phyloP scores from a whole-genome alignment of 2,888 invertebrate genomes.

The Mythimna lalbum region DNA sequence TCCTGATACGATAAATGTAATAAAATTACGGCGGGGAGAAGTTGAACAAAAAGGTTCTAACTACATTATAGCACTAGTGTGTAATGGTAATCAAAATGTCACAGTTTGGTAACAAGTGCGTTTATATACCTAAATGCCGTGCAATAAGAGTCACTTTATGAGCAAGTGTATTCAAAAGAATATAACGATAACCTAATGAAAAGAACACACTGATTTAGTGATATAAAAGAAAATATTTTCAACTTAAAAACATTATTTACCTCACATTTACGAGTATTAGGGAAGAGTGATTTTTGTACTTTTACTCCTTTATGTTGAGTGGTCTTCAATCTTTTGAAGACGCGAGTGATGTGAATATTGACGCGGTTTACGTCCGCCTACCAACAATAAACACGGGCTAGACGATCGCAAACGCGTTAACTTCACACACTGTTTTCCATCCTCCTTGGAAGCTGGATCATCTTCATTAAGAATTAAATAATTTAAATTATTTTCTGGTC shows the following conservation, averaged over 20 bases:
- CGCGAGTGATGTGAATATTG: constrained; percentile 4
- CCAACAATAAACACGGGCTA: background rate
- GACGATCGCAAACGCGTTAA: background rate
- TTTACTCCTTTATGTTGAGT: background rate
- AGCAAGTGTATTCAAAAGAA: too few species aligned
- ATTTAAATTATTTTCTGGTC: background rate
- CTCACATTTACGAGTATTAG: background rate
- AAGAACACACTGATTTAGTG: background rate
- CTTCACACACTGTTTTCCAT: background rate
- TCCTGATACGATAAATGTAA: too few species aligned
- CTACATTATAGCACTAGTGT: too few species aligned
- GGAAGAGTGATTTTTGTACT: background rate
- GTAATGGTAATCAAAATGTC: too few species aligned
- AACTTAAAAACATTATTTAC: background rate
- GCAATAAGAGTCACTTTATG: too few species aligned
- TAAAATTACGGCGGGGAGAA: too few species aligned
- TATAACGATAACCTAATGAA: background rate
- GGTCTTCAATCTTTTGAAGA: background rate
- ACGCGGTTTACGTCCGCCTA: too few species aligned
- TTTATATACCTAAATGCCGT: too few species aligned
- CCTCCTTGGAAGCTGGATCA: too few species aligned
- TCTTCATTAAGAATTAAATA: background rate
- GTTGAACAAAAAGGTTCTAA: too few species aligned
- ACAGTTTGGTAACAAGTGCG: too few species aligned
- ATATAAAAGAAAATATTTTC: background rate